Evolutionary conservation across 2,888 invertebrate species (phyloP).

Genomic region (Epinotia bilunana): DNA sequence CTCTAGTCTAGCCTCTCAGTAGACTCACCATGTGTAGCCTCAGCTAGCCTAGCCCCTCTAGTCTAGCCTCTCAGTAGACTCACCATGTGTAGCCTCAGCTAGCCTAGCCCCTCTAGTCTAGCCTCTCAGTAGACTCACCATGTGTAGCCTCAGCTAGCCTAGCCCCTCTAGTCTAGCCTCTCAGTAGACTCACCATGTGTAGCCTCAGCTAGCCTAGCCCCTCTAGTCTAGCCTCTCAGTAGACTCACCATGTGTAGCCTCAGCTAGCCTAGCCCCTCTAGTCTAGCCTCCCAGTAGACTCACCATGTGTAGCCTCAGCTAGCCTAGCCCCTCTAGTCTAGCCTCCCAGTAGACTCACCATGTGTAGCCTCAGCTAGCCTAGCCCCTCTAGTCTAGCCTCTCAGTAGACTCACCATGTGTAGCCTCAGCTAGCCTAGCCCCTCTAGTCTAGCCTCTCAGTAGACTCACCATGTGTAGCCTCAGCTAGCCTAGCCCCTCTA

Average conservation of each 20-base stretch:
- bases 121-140: constrained; percentile 82
- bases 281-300: constrained; percentile 53
- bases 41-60: no score
- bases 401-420: constrained; percentile 90
- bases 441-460: no score
- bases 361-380: constrained; percentile 95
- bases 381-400: no score
- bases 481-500: no score
- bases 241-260: constrained; percentile 94
- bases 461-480: constrained; percentile 94
- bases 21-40: constrained; percentile 94
- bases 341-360: constrained; percentile 82
- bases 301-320: constrained; percentile 98
- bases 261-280: no score
- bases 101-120: no score
- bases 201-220: constrained; percentile 82
- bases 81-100: constrained; percentile 98
- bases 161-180: no score
- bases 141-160: constrained; percentile 95
- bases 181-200: constrained; percentile 90
- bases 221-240: no score
- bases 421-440: constrained; percentile 82
- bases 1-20: no score
- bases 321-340: no score
- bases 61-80: constrained; percentile 53